Percentiles rank a stretch among this genome's conserved stretches.
These are phyloP conservation scores for Iguana delicatissima DNA, from an alignment of 2,797 vertebrate genomes.

Conservation along the genomic window DNA sequence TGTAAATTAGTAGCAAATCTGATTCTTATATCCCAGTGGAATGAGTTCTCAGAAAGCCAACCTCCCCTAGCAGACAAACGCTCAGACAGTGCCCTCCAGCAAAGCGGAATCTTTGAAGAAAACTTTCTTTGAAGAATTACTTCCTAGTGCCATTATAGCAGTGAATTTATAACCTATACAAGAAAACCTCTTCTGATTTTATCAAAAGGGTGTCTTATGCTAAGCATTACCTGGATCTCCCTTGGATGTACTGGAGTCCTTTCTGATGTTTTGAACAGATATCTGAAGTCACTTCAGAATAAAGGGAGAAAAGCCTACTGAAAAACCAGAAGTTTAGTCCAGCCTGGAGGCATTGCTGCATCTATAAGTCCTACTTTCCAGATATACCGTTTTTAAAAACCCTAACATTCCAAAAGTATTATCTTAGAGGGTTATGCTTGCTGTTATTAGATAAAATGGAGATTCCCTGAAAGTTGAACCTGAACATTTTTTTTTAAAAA, in stretches of 20 bases:
- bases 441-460: not conserved
- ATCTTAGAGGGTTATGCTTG: not conserved
- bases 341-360: not conserved
- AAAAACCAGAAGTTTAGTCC: constrained; percentile 1
- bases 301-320: not conserved
- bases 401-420: not conserved
- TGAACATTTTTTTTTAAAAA: not conserved
- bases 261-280: constrained; percentile 21
- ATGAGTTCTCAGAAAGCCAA: constrained; percentile 45
- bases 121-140: constrained; percentile 52
- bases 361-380: not conserved
- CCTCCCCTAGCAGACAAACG: constrained; percentile 24
- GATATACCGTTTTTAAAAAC: not conserved
- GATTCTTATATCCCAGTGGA: constrained; percentile 35
- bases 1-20: constrained; percentile 33
- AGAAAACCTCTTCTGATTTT: constrained; percentile 49
- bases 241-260: constrained; percentile 26
- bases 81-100: constrained; percentile 48
- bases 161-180: constrained; percentile 53
- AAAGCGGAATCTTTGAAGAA: constrained; percentile 62
- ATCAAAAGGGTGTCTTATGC: constrained; percentile 35
- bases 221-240: constrained; percentile 40
- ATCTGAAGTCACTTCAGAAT: not conserved
- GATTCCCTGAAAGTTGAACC: not conserved
- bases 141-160: constrained; percentile 18